Evolutionary conservation across 2,113 vertebrate genomes (phyloP).

Genomic region (Erinaceus europaeus): DNA sequence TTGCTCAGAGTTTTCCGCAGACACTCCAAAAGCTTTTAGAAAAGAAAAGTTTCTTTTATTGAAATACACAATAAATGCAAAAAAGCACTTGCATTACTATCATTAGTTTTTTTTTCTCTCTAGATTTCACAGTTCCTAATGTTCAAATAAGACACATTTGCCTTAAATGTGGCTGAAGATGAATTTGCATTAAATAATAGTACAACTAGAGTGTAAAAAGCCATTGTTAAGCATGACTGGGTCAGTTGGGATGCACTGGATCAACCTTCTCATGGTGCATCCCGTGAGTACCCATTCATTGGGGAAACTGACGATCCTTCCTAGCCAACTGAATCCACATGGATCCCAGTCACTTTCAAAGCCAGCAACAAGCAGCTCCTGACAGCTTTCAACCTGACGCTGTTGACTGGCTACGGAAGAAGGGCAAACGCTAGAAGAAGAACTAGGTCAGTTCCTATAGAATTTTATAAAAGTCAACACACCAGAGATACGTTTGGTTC

Average conservation of each 20-base stretch:
- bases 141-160: background rate
- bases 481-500: background rate
- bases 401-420: too few species aligned
- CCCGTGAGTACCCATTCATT: too few species aligned
- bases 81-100: background rate
- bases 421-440: too few species aligned
- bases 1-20: constrained; percentile 90
- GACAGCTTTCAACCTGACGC: too few species aligned
- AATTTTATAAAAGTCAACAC: background rate
- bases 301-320: too few species aligned
- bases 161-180: background rate
- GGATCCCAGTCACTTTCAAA: too few species aligned
- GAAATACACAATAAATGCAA: background rate
- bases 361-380: too few species aligned
- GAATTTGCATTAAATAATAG: background rate
- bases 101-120: background rate
- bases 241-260: too few species aligned
- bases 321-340: too few species aligned
- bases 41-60: constrained; percentile 52
- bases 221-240: too few species aligned
- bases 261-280: too few species aligned
- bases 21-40: constrained; percentile 91
- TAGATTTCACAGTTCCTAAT: background rate
- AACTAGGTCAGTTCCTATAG: background rate
- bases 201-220: background rate